These are phyloP conservation scores for Sciurus niger DNA, from an alignment of 2,113 vertebrate genomes.

Conservation along the genomic window DNA sequence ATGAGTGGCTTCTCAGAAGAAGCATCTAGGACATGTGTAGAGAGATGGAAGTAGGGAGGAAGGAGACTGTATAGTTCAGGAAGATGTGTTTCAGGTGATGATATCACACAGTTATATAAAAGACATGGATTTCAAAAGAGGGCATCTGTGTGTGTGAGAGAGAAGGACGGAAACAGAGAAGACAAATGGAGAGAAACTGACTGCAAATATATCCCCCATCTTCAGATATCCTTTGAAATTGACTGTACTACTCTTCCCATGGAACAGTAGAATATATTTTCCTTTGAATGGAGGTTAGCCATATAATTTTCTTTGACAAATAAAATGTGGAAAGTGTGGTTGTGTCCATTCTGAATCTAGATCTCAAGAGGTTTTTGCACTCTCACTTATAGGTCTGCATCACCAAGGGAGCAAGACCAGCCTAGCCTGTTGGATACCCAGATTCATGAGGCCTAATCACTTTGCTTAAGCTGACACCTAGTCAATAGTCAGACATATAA, in stretches of 20 bases:
- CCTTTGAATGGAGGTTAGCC: neutral
- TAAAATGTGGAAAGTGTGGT: neutral
- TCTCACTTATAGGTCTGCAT: neutral
- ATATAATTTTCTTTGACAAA: neutral
- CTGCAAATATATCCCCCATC: neutral
- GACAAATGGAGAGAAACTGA: neutral
- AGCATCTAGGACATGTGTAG: neutral
- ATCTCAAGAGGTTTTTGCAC: neutral
- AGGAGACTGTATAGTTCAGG: neutral
- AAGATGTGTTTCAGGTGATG: neutral
- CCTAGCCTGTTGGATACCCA: neutral
- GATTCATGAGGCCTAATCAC: neutral
- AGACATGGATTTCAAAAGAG: neutral
- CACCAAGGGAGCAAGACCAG: neutral
- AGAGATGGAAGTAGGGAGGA: neutral
- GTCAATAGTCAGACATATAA: neutral
- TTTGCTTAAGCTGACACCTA: neutral
- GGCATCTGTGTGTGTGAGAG: neutral
- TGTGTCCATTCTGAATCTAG: neutral
- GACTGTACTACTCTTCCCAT: neutral
- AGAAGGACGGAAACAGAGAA: accelerated
- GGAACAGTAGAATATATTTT: neutral
- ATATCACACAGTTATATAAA: neutral
- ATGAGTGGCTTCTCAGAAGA: neutral
- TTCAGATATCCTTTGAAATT: neutral